Evolutionary conservation across 2,113 vertebrate species (phyloP), one percentile per base, ranked within the genome.

Genomic region (Equus przewalskii): DNA sequence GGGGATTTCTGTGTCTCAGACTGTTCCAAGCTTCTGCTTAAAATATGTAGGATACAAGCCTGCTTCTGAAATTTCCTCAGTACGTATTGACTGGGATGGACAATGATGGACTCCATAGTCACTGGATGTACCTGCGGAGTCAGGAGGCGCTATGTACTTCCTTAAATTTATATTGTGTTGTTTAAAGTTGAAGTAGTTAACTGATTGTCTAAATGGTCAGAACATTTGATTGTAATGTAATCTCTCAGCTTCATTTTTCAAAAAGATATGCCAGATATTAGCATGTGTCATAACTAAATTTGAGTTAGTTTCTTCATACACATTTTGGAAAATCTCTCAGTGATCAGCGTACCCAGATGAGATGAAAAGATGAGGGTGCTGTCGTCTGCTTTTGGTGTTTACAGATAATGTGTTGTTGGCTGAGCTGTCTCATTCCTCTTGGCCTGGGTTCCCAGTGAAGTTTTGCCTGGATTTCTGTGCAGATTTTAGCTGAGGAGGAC

Each of bases 221-320:
- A 67, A 89, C 19, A 65, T 85, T 85, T 41, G 46, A 89, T 64
- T 90, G 24, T 73, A 76, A 72, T 85, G 84, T 96, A 87, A 73
- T 78, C 44, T 72, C 11, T 85, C 26, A 87, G 14, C 49, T 94
- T 97, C 15, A 41, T 65, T 87, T 80, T 97, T 83, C 33, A 88
- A 46, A 65, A 95, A 65, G 24, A 85, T 65, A 91, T 54, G n/a
- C 67, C 46, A 78, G 49, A 89, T 90, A 90, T 67, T 78, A 89
- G 92, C 96, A 96, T 87, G 49, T 62, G 14, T 85, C 26, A 49
- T 62, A 85, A 92, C 28, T 72, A 75, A 89, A 65, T 94, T 81
- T 92, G 56, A 97, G 26, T 91, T 81, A 72, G 41, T 92, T 90
- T 94, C 83, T 92, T 84, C n/a, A 72, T 83, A 26, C n/a, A 49